Base-by-base conservation (phyloP, 1,140 invertebrate species). In the Hesperophylax magnus region DNA sequence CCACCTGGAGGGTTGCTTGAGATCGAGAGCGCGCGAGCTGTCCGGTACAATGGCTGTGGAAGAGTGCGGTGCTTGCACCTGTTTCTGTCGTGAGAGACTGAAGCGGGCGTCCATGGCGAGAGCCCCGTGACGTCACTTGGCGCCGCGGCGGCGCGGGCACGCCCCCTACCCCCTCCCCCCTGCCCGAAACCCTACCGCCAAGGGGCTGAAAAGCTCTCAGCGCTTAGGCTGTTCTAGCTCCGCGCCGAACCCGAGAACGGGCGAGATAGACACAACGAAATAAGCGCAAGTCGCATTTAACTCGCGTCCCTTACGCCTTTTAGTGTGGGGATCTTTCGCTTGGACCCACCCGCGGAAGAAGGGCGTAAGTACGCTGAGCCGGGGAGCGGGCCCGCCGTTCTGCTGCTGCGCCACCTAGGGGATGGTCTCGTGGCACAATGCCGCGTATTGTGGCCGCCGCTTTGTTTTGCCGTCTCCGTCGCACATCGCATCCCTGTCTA, bases 261-360 rank as follows among this genome's bases (percentile, higher is more conserved):
- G 27, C 27, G 63, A 22, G 9, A 27, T 15, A 2, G 11, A 65
- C 18, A 6, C 20, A 1, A 52, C 18, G 0, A 22, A 69, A 18
- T n/a, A 7, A 6, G n/a, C 71, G 47, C 22, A 54, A 54, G 47
- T 54, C n/a, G 9, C 47, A 6, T 22, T 27, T 75, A 27, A 75
- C 71, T 56, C n/a, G 54, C 22, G 86, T 85, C 87, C 86, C 88
- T 88, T 89, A 88, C 87, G 87, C 87, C 87, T 86, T 86, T 81
- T 22, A 14, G 15, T 22, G 5, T 0, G n/a, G 7, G 2, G 39
- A 0, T 4, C 5, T n/a, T 27, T 1, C 63, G 24, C 27, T 15
- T 17, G 24, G 17, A 20, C 8, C 0, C 39, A 15, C 17, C 3
- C n/a, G 67, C 4, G 18, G 67, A 71, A 71, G 6, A 71, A 71